phyloP scores from a whole-genome alignment of 1,140 invertebrate genomes.

The Penaeus chinensis region DNA sequence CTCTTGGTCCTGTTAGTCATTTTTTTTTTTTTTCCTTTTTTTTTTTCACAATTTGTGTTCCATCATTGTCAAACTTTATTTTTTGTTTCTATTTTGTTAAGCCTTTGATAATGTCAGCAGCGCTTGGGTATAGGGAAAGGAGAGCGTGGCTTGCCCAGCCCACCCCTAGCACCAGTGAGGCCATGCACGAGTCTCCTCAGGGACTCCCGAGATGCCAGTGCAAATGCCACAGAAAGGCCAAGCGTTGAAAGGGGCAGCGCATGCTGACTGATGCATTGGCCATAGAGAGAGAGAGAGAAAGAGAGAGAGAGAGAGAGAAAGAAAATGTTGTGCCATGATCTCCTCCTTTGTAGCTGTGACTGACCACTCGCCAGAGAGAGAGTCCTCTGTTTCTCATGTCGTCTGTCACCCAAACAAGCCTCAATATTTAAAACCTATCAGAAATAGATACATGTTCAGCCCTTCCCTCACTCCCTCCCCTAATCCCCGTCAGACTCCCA shows the following conservation, averaged over 20 bases:
- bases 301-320: conserved; percentile 32
- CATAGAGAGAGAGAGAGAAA: conserved; percentile 10
- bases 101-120: too few relatives aligned
- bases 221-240: too few relatives aligned
- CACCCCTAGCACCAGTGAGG: too few relatives aligned
- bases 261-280: too few relatives aligned
- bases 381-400: conserved; percentile 31
- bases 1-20: conserved; percentile 9
- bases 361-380: conserved; percentile 22
- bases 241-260: too few relatives aligned
- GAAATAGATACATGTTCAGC: neutral
- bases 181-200: too few relatives aligned
- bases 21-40: neutral
- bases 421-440: neutral
- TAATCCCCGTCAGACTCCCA: neutral
- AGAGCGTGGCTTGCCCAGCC: too few relatives aligned
- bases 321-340: conserved; percentile 56
- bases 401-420: conserved; percentile 31
- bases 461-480: neutral
- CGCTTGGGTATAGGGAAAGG: too few relatives aligned
- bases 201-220: too few relatives aligned
- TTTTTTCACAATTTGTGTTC: neutral
- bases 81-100: too few relatives aligned
- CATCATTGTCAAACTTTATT: too few relatives aligned
- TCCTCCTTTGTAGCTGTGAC: conserved; percentile 52